Conservation (phyloP, 2,797 vertebrate genomes). For the Labeo calbasu region DNA sequence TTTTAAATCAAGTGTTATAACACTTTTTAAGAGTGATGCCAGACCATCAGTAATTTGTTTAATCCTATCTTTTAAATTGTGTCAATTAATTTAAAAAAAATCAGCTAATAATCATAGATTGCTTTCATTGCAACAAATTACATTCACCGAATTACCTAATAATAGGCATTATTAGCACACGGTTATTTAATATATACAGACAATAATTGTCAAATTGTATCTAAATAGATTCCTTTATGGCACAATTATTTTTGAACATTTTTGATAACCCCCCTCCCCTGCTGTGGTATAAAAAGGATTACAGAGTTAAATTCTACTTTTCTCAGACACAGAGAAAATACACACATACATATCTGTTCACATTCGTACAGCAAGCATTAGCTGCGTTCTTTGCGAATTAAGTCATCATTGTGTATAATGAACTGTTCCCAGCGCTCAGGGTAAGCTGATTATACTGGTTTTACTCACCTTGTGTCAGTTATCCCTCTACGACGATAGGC, state of each 20-base stretch:
- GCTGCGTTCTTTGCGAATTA: conserved; percentile 30
- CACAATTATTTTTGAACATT: neutral
- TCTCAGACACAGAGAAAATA: neutral
- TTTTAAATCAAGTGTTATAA: neutral
- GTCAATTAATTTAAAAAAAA: neutral
- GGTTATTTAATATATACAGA: neutral
- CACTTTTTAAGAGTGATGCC: neutral
- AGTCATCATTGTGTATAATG: conserved; percentile 73
- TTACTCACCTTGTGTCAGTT: conserved; percentile 58
- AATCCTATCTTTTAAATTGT: neutral
- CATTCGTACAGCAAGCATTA: conserved; percentile 25
- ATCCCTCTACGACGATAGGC: conserved; percentile 61
- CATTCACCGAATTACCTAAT: neutral
- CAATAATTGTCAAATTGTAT: neutral
- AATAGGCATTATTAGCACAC: neutral
- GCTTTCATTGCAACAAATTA: neutral
- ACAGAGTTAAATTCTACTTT: neutral
- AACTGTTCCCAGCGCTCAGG: conserved; percentile 63
- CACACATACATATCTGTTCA: neutral
- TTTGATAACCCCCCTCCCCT: neutral
- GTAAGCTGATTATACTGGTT: conserved; percentile 68
- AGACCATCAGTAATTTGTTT: neutral
- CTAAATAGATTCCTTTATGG: neutral
- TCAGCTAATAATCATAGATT: neutral
- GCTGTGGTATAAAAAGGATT: neutral